Conservation (phyloP, 2,888 invertebrate genomes). For the Embidobia sp. region DNA sequence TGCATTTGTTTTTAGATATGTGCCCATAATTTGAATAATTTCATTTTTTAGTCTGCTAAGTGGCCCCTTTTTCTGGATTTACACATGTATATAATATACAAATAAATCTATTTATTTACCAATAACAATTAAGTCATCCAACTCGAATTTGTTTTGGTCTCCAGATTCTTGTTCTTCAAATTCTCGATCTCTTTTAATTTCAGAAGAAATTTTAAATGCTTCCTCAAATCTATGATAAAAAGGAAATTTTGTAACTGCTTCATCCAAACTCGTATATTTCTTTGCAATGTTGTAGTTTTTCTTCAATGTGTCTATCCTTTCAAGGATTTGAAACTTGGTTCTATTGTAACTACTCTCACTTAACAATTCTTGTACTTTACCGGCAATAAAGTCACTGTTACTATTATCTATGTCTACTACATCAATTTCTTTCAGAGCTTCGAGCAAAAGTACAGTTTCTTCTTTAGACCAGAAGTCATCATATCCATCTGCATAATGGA, state of each 20-base stretch:
- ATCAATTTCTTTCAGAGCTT: slow-evolving; percentile 65
- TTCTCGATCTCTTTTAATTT: not conserved
- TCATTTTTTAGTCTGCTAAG: too few species aligned
- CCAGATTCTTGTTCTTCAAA: not conserved
- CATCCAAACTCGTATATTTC: slow-evolving; percentile 35
- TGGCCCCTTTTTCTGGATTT: too few species aligned
- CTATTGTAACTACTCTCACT: slow-evolving; percentile 67
- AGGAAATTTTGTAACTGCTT: slow-evolving; percentile 66
- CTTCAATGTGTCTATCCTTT: slow-evolving; percentile 65
- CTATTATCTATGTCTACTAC: slow-evolving; percentile 58
- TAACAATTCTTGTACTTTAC: slow-evolving; percentile 59
- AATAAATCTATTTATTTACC: slow-evolving; percentile 26
- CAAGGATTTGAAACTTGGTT: slow-evolving; percentile 61
- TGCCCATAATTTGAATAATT: too few species aligned
- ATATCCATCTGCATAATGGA: slow-evolving; percentile 44
- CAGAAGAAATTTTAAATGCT: slow-evolving; percentile 58
- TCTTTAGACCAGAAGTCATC: slow-evolving; percentile 68
- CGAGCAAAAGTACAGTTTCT: slow-evolving; percentile 67
- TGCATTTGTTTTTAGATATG: too few species aligned
- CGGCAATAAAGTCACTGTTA: slow-evolving; percentile 56
- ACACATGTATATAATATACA: too few species aligned
- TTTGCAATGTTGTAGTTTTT: slow-evolving; percentile 62
- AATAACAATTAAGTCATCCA: slow-evolving; percentile 20
- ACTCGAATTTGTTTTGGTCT: too few species aligned
- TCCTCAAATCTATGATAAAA: slow-evolving; percentile 68